These are phyloP conservation scores for Venturia canescens DNA, from an alignment of 1,140 invertebrate species.

Conservation along the genomic window DNA sequence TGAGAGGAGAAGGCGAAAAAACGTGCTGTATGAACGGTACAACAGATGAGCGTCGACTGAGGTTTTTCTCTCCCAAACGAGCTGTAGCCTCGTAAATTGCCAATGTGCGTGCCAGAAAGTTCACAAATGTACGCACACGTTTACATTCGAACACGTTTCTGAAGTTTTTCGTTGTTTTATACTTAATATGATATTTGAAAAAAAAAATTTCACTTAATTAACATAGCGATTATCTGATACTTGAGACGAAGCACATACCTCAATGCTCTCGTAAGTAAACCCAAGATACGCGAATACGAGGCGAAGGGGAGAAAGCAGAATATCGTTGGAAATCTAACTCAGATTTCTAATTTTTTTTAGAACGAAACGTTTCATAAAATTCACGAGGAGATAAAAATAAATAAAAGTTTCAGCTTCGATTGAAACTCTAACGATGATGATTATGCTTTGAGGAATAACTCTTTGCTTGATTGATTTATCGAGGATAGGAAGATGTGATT, in stretches of 20 bases:
- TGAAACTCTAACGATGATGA: not conserved
- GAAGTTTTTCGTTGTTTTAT: not conserved
- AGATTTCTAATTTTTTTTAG: not conserved
- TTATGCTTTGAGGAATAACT: not conserved
- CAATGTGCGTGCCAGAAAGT: conserved; percentile 32
- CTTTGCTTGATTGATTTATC: not conserved
- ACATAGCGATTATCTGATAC: too few species aligned
- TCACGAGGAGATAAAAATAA: not conserved
- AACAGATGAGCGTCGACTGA: conserved; percentile 24
- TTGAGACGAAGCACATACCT: too few species aligned
- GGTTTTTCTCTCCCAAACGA: conserved; percentile 1
- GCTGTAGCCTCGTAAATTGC: conserved; percentile 2
- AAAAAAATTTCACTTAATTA: too few species aligned
- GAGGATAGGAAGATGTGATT: not conserved
- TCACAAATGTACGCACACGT: not conserved
- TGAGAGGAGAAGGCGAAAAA: conserved; percentile 16
- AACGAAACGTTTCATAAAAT: not conserved
- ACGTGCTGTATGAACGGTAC: conserved; percentile 2
- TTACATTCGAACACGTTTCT: not conserved
- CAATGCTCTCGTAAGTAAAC: too few species aligned
- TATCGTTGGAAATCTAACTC: not conserved
- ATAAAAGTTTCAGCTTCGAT: not conserved
- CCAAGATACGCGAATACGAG: too few species aligned
- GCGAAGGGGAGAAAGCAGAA: too few species aligned
- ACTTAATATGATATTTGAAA: too few species aligned